Conservation (phyloP, 1,140 invertebrate species). For the Agraylea sexmaculata region DNA sequence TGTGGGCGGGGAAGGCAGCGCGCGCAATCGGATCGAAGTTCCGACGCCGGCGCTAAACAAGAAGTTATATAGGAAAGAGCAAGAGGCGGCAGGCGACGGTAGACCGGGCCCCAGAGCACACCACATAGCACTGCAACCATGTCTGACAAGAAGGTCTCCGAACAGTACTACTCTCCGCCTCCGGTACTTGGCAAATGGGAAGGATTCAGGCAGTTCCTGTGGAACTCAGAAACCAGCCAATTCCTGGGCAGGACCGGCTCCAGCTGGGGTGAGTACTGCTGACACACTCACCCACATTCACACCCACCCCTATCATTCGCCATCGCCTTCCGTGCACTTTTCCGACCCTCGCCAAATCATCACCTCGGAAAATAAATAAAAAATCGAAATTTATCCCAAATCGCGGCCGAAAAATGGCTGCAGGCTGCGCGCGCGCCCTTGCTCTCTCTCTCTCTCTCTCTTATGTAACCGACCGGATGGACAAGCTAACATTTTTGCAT, state of each 20-base stretch:
- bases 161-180: slow-evolving; percentile 65
- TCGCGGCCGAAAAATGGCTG: background rate
- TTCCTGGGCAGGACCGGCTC: slow-evolving; percentile 76
- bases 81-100: slow-evolving; percentile 9
- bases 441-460: too few species aligned
- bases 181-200: slow-evolving; percentile 76
- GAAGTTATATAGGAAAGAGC: too few species aligned
- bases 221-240: slow-evolving; percentile 79
- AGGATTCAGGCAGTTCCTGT: slow-evolving; percentile 70
- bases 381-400: background rate
- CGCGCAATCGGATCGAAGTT: too few species aligned
- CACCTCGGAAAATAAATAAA: slow-evolving; percentile 1
- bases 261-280: slow-evolving; percentile 74
- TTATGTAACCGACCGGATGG: too few species aligned
- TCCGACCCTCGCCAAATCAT: slow-evolving; percentile 2
- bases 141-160: slow-evolving; percentile 63
- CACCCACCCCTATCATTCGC: background rate
- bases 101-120: slow-evolving; percentile 21
- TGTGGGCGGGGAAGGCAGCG: slow-evolving; percentile 20
- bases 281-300: slow-evolving; percentile 11
- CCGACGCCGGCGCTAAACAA: slow-evolving; percentile 7
- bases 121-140: slow-evolving; percentile 39
- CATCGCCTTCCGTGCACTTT: slow-evolving; percentile 4
- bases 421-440: slow-evolving; percentile 1
- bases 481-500: too few species aligned